phyloP scores from a whole-genome alignment of 2,113 vertebrate species.

The Anas platyrhynchos region DNA sequence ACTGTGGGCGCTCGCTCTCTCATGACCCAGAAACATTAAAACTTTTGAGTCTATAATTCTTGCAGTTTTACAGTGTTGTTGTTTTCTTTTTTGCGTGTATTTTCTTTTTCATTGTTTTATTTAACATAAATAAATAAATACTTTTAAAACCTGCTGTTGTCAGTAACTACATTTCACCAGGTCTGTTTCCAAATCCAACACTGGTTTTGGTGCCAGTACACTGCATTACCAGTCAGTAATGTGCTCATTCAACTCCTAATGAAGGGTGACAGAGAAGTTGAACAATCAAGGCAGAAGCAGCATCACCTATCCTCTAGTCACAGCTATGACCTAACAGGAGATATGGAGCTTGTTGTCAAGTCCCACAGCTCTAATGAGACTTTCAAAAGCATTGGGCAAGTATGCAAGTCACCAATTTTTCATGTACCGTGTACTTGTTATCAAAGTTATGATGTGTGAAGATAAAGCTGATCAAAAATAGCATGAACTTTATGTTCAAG shows the following conservation, averaged over 20 bases:
- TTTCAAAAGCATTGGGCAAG: neutral
- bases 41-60: neutral
- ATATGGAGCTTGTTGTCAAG: neutral
- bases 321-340: neutral
- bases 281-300: neutral
- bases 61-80: neutral
- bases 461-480: constrained; percentile 5
- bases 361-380: neutral
- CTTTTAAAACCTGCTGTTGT: neutral
- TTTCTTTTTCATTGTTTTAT: neutral
- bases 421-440: neutral
- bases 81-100: neutral
- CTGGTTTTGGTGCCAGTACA: neutral
- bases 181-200: neutral
- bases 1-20: neutral
- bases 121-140: too few species aligned
- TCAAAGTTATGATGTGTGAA: neutral
- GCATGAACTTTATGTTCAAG: neutral
- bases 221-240: neutral
- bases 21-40: neutral
- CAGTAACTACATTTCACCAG: neutral
- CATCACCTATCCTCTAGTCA: neutral
- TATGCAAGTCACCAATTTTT: neutral
- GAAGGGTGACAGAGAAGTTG: neutral
- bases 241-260: neutral